Evolutionary conservation across 2,888 invertebrate species (phyloP).

Genomic region (Ochropleura leucogaster): DNA sequence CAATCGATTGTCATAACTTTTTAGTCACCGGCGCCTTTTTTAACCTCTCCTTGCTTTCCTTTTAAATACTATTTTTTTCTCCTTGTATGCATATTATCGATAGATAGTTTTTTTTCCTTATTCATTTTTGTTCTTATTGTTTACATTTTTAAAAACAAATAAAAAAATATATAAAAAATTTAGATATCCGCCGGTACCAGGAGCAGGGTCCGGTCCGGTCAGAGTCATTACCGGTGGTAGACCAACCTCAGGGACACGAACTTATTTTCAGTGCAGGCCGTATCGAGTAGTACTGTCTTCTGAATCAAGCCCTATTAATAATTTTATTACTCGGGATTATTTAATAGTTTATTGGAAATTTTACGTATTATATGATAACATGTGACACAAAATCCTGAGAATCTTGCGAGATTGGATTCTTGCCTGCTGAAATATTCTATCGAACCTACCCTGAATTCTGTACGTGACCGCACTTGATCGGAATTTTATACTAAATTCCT

Average conservation of each 20-base stretch:
- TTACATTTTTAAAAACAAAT: too few species aligned
- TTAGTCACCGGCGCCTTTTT: background rate
- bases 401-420: slow-evolving; percentile 37
- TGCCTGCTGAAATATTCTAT: slow-evolving; percentile 34
- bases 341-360: slow-evolving; percentile 15
- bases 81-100: background rate
- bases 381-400: slow-evolving; percentile 12
- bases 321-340: background rate
- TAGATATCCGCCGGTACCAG: too few species aligned
- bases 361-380: background rate
- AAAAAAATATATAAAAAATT: too few species aligned
- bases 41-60: background rate
- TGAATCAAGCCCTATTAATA: too few species aligned
- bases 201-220: too few species aligned
- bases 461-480: slow-evolving; percentile 26
- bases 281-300: too few species aligned
- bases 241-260: too few species aligned
- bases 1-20: background rate
- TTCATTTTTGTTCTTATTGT: too few species aligned
- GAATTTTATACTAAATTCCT: slow-evolving; percentile 26
- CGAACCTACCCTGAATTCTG: slow-evolving; percentile 32
- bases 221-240: too few species aligned
- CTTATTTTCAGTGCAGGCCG: too few species aligned
- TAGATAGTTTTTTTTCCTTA: background rate
- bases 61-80: background rate